Base-by-base conservation (phyloP, 2,113 vertebrate genomes). In the Cheirogaleus medius region DNA sequence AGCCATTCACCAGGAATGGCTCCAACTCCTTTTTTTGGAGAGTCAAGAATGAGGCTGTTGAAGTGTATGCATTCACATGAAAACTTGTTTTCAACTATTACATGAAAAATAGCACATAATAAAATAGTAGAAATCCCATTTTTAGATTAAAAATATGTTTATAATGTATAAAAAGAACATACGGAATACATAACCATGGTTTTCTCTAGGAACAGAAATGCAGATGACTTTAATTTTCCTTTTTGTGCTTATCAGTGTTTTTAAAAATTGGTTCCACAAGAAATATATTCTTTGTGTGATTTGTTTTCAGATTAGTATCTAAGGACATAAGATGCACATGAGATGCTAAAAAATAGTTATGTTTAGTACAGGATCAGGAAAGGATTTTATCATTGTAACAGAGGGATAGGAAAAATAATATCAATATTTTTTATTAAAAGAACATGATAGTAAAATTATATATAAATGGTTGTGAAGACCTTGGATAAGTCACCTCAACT, bases 1-100 rank as follows among this genome's bases (percentile, higher is more conserved):
- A 76, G 74, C 66, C 96, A 11, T 60, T 97, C n/a, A 76, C 49
- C 95, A 87, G 37, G 18, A 34, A 89, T 91, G 12, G 7, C 18
- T 83, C 15, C 39, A 83, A 34, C 12, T 73, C 14, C 5, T 54
- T 89, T 94, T 81, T 32, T 15, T 63, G 29, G 3, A 87, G 37
- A n/a, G 17, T 91, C 63, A 85, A 91, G 39, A 92, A 49, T 69
- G 25, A 93, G 18, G 11, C 8, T 94, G 58, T 71, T 34, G 5
- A 92, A 76, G 12, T 85, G 58, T 27, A 42, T 58, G 4, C 29
- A 73, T 58, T 76, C 8, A 81, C 47, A 58, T 27, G 8, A 87
- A 95, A 85, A 94, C 20, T 49, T 90, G 52, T 39, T 71, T 90
- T 71, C 25, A 91, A 80, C 69, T 37, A 88, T 42, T 68, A 49